These are phyloP conservation scores for Polypterus bichir DNA, from an alignment of 2,113 vertebrate genomes.

Conservation along the genomic window DNA sequence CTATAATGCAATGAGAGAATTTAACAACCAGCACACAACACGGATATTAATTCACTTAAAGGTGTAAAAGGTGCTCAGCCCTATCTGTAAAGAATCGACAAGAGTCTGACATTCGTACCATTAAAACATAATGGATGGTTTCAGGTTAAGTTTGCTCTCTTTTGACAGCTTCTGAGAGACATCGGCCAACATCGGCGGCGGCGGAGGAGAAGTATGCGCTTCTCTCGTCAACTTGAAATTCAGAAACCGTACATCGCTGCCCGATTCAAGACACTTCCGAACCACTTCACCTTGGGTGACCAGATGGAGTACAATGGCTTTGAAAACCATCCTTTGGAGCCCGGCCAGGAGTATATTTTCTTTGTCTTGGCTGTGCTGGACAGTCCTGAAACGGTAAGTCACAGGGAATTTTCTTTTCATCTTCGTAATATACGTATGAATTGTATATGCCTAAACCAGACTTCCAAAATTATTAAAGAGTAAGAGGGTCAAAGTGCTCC, in stretches of 20 bases:
- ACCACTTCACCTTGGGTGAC: slow-evolving; percentile 71
- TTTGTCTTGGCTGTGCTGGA: slow-evolving; percentile 83
- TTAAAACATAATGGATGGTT: too few relatives aligned
- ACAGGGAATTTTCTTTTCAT: too few relatives aligned
- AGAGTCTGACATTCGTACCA: too few relatives aligned
- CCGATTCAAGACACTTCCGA: slow-evolving; percentile 69
- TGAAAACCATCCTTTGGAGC: slow-evolving; percentile 76
- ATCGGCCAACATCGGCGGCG: slow-evolving; percentile 55
- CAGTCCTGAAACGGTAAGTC: slow-evolving; percentile 62
- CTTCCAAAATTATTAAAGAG: too few relatives aligned
- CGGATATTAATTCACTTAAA: too few relatives aligned
- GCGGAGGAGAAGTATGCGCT: slow-evolving; percentile 66
- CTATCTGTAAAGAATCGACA: too few relatives aligned
- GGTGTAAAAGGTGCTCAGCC: too few relatives aligned
- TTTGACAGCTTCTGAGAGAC: slow-evolving; percentile 64
- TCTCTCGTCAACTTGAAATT: slow-evolving; percentile 68
- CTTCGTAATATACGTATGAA: too few relatives aligned
- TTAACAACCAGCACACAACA: too few relatives aligned
- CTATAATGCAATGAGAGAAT: too few relatives aligned
- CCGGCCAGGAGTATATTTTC: slow-evolving; percentile 77
- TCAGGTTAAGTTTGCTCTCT: slow-evolving; percentile 2
- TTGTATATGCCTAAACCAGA: too few relatives aligned
- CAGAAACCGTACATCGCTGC: slow-evolving; percentile 81
- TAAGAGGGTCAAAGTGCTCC: too few relatives aligned
- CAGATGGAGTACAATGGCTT: slow-evolving; percentile 75